These are phyloP conservation scores for Forpus xanthops DNA, from an alignment of 2,797 vertebrate species.

Conservation along the genomic window DNA sequence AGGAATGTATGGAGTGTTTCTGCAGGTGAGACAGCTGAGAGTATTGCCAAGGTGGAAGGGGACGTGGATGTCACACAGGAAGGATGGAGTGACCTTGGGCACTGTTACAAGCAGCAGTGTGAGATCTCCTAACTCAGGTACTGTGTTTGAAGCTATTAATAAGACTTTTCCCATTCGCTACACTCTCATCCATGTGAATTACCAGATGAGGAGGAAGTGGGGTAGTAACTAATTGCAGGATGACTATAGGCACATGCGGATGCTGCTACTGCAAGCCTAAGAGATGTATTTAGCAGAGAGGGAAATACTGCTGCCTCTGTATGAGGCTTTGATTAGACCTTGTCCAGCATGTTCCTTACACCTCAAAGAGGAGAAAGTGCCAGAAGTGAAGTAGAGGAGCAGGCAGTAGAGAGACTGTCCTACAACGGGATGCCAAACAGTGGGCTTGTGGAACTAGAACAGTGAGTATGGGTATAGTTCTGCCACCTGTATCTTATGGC, in stretches of 20 bases:
- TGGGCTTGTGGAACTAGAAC: background rate
- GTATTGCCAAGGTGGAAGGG: background rate
- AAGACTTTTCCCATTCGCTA: background rate
- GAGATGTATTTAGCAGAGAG: slow-evolving; percentile 7
- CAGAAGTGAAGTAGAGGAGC: background rate
- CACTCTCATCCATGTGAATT: background rate
- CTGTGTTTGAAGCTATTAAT: background rate
- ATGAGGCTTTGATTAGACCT: background rate
- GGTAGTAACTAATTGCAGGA: background rate
- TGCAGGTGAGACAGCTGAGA: background rate
- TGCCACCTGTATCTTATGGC: background rate
- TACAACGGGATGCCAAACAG: background rate
- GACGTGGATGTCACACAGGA: background rate
- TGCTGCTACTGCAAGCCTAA: background rate
- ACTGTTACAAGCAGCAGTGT: background rate
- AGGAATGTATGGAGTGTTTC: background rate
- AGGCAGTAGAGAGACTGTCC: background rate
- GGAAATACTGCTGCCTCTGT: background rate
- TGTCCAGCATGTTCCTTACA: background rate
- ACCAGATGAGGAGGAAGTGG: slow-evolving; percentile 9
- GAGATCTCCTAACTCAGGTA: background rate
- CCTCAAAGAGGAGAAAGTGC: background rate
- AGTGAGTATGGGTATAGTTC: background rate
- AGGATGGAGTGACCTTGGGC: background rate
- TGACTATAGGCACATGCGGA: background rate